A percentile compares a stretch with the other conserved stretches of the same genome.
Conservation (phyloP, 2,888 invertebrate genomes). For the Drosophila neutralis region DNA sequence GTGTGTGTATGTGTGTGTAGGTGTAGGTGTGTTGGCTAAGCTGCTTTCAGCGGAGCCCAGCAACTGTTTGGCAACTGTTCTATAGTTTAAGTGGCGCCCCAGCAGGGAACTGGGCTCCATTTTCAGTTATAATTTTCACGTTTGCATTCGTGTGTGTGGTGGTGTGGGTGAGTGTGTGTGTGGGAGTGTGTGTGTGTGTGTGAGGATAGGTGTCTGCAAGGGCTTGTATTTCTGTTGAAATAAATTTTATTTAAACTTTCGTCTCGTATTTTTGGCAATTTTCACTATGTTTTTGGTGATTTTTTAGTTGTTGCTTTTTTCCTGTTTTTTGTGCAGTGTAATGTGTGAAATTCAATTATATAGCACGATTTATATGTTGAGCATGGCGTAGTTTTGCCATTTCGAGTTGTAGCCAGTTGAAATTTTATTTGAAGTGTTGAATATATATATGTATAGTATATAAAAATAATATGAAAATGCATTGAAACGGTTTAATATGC, state of each 20-base stretch:
- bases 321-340: conserved; percentile 51
- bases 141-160: conserved; percentile 39
- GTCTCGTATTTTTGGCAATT: conserved; percentile 62
- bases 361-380: conserved; percentile 74
- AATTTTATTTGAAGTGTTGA: conserved; percentile 52
- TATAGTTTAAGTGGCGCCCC: conserved; percentile 40
- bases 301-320: conserved; percentile 14
- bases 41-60: conserved; percentile 39
- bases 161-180: conserved; percentile 11
- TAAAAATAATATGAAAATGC: conserved; percentile 60
- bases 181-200: conserved; percentile 11
- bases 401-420: conserved; percentile 43
- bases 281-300: conserved; percentile 18
- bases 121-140: conserved; percentile 68
- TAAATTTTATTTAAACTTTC: conserved; percentile 80
- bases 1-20: not conserved
- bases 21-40: conserved; percentile 26
- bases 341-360: conserved; percentile 78
- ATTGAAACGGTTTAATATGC: conserved; percentile 72
- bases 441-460: conserved; percentile 11
- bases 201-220: conserved; percentile 17
- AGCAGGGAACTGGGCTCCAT: conserved; percentile 24
- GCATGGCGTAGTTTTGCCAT: conserved; percentile 57
- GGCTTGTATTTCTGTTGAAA: conserved; percentile 71
- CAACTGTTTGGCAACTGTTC: conserved; percentile 47